A percentile compares a stretch with the other conserved stretches of the same genome.
Evolutionary conservation across 2,113 vertebrate species (phyloP).

Genomic region (Seriola dumerili): DNA sequence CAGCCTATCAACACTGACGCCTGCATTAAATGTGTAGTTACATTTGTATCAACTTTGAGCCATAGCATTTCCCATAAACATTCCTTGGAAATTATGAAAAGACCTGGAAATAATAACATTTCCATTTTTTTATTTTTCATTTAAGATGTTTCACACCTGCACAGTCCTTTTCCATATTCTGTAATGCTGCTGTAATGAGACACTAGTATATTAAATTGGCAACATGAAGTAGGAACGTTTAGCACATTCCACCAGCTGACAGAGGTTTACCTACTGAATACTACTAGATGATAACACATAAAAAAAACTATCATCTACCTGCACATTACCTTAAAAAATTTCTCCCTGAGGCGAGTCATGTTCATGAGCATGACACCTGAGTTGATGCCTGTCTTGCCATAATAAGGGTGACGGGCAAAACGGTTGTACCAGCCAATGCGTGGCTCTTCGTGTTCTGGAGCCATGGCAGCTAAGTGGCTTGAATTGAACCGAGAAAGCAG

Average conservation of each 20-base stretch:
- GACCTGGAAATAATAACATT: not conserved
- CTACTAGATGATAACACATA: not conserved
- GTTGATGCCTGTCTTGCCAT: constrained; percentile 94
- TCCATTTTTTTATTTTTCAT: not conserved
- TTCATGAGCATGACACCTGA: constrained; percentile 99
- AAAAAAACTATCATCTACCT: not conserved
- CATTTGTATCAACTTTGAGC: not conserved
- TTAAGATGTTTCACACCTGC: not conserved
- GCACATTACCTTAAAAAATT: constrained; percentile 89
- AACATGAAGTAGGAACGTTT: not conserved
- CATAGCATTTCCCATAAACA: not conserved
- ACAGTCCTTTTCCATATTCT: not conserved
- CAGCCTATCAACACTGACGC: too few species aligned
- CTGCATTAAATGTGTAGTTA: not conserved
- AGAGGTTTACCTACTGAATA: not conserved
- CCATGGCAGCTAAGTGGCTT: constrained; percentile 95
- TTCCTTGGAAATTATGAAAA: not conserved
- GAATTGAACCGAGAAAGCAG: constrained; percentile 91
- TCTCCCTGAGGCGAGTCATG: constrained; percentile 94
- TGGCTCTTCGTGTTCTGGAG: constrained; percentile 95
- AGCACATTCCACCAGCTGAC: not conserved
- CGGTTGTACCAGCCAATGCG: constrained; percentile 98
- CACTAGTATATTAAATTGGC: not conserved
- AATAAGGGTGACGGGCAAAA: constrained; percentile 96
- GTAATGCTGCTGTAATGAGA: not conserved